These are phyloP conservation scores for Palaemon carinicauda DNA, from an alignment of 1,140 invertebrate genomes.

Conservation along the genomic window DNA sequence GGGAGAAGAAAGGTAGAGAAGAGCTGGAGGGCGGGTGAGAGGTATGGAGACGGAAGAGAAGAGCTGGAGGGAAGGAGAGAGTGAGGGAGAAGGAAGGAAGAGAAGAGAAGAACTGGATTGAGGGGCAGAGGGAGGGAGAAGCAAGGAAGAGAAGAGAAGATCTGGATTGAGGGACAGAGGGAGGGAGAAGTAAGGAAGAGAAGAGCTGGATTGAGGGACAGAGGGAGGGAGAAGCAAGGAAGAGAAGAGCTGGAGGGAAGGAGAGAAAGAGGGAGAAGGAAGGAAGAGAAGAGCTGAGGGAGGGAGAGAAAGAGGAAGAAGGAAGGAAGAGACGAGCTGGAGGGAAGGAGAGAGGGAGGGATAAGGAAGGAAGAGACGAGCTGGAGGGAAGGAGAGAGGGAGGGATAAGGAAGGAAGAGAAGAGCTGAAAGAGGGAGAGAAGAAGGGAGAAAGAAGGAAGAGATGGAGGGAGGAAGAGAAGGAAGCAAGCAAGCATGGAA, in stretches of 20 bases:
- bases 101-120: too few relatives aligned
- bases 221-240: neutral
- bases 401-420: neutral
- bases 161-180: neutral
- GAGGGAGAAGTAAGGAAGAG: neutral
- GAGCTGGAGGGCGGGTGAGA: too few relatives aligned
- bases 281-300: neutral
- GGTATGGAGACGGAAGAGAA: neutral
- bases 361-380: neutral
- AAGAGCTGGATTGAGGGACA: neutral
- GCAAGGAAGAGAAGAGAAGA: neutral
- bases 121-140: neutral
- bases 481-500: neutral
- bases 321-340: too few relatives aligned
- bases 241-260: neutral
- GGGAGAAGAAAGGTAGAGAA: neutral
- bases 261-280: neutral
- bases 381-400: too few relatives aligned
- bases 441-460: neutral
- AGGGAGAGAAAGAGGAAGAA: too few relatives aligned
- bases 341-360: neutral
- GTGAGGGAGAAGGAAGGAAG: neutral
- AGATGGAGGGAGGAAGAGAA: neutral
- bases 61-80: too few relatives aligned
- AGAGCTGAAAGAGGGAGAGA: too few relatives aligned